Conservation (phyloP, 2,797 vertebrate species). For the Squalus acanthias region DNA sequence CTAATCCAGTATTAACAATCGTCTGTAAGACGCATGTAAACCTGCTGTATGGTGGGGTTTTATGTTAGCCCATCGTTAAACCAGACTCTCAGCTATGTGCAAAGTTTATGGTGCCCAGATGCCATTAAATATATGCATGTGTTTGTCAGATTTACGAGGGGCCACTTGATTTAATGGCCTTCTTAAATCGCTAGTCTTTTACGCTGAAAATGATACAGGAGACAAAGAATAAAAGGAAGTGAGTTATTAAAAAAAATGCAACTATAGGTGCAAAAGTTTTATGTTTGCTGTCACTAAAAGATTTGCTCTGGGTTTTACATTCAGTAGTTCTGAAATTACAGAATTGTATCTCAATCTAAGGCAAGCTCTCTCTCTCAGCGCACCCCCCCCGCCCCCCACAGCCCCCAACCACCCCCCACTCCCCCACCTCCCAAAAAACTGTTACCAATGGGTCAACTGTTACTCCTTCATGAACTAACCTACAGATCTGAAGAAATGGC, state of each 20-base stretch:
- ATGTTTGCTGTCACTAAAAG: conserved; percentile 27
- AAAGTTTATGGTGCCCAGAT: conserved; percentile 37
- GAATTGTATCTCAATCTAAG: background rate
- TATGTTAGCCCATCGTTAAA: conserved; percentile 37
- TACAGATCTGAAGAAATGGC: background rate
- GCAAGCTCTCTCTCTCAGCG: background rate
- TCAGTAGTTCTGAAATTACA: conserved; percentile 33
- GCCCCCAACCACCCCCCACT: background rate
- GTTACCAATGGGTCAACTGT: conserved; percentile 2
- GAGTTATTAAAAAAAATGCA: conserved; percentile 24
- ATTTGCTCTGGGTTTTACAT: conserved; percentile 21
- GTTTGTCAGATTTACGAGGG: conserved; percentile 38
- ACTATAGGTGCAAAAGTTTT: conserved; percentile 34
- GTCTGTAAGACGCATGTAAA: conserved; percentile 34
- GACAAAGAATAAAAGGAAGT: conserved; percentile 36
- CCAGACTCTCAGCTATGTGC: conserved; percentile 38
- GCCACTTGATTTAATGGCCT: conserved; percentile 37
- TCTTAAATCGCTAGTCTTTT: conserved; percentile 38
- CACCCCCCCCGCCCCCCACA: background rate
- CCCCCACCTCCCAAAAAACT: background rate
- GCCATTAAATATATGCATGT: conserved; percentile 38
- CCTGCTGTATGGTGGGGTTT: conserved; percentile 25
- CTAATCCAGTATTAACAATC: conserved; percentile 35
- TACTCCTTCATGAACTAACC: conserved; percentile 16
- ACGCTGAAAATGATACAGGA: conserved; percentile 36